A percentile compares a stretch with the other conserved stretches of the same genome.
These are phyloP conservation scores for Watsonalla binaria DNA, from an alignment of 2,888 invertebrate species.

Conservation along the genomic window DNA sequence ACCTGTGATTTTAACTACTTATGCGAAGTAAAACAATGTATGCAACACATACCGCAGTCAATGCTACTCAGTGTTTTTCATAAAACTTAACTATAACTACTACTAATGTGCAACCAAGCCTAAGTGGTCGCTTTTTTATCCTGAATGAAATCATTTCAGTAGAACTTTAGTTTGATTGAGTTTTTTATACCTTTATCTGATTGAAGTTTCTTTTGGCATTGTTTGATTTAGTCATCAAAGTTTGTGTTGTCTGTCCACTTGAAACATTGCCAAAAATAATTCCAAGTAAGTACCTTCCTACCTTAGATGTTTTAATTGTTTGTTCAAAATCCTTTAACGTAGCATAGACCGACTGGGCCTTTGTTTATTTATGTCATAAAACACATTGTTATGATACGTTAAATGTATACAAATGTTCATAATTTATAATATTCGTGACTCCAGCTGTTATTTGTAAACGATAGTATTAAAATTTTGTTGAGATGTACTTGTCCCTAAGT, in stretches of 20 bases:
- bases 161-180: not conserved
- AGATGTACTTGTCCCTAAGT: not conserved
- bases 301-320: conserved; percentile 11
- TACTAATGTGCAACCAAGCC: too few relatives aligned
- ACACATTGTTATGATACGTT: conserved; percentile 13
- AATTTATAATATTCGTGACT: conserved; percentile 7
- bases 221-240: conserved; percentile 1
- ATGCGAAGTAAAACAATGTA: too few relatives aligned
- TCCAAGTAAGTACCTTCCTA: conserved; percentile 9
- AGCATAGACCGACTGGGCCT: conserved; percentile 2
- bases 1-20: too few relatives aligned
- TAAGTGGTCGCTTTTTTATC: not conserved
- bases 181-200: not conserved
- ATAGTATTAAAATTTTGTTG: not conserved
- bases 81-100: too few relatives aligned
- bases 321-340: conserved; percentile 12
- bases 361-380: conserved; percentile 17
- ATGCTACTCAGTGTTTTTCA: too few relatives aligned
- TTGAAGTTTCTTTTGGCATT: not conserved
- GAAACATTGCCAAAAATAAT: conserved; percentile 18
- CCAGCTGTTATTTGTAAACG: conserved; percentile 8
- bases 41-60: too few relatives aligned
- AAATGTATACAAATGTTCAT: conserved; percentile 2
- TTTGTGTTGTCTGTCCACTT: not conserved
- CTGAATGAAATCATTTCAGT: not conserved